Conservation (phyloP, 1,140 invertebrate genomes). For the Euglossa dilemma region DNA sequence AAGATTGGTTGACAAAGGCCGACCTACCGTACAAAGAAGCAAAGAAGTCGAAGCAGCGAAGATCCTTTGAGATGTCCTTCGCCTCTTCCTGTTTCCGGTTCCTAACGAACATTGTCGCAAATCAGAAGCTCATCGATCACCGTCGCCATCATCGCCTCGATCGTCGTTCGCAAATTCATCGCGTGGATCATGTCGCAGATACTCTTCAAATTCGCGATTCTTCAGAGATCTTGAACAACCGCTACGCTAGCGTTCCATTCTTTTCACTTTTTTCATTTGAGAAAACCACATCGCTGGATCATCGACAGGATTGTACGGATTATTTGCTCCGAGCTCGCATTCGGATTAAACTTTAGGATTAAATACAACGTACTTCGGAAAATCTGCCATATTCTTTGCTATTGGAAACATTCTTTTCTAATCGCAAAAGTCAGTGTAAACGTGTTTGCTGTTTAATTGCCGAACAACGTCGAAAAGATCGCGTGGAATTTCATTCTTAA, state of each 20-base stretch:
- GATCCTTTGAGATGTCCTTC: constrained; percentile 60
- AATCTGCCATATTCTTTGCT: background rate
- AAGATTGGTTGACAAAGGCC: constrained; percentile 89
- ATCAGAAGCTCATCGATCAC: constrained; percentile 40
- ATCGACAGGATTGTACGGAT: background rate
- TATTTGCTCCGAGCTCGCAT: background rate
- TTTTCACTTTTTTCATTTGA: background rate
- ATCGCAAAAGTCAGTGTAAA: no score
- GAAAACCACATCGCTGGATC: background rate
- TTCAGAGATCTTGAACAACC: constrained; percentile 9
- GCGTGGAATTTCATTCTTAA: background rate
- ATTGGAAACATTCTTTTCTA: background rate
- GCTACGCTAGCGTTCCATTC: constrained; percentile 7
- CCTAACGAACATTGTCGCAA: constrained; percentile 61
- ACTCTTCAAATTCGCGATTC: constrained; percentile 33
- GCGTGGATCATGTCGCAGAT: constrained; percentile 35
- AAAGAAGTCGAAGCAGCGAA: constrained; percentile 66
- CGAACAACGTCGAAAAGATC: background rate
- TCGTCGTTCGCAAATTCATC: constrained; percentile 42
- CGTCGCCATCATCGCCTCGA: constrained; percentile 33
- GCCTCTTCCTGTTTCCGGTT: constrained; percentile 70
- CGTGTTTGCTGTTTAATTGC: background rate
- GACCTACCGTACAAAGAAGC: constrained; percentile 55
- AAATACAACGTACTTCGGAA: no score
- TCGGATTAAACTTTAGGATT: no score